A percentile compares a stretch with the other conserved stretches of the same genome.
Evolutionary conservation across 2,888 invertebrate genomes (phyloP).

Genomic region (Nymphalis c-album): DNA sequence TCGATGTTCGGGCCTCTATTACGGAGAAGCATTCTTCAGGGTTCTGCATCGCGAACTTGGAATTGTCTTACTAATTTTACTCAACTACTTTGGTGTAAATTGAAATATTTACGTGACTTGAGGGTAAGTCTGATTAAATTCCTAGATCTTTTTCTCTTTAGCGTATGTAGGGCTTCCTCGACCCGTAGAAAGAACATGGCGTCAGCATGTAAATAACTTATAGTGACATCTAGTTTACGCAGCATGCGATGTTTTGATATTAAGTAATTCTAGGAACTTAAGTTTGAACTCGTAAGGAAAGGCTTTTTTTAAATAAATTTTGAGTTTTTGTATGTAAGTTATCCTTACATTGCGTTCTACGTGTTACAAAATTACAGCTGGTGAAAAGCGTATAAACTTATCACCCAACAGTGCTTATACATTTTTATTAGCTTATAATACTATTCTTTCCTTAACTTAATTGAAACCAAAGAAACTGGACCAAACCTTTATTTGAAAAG

Average conservation of each 20-base stretch:
- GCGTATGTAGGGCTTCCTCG: conserved; percentile 66
- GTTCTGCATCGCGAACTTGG: conserved; percentile 86
- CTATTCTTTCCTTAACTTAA: background rate
- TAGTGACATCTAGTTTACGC: conserved; percentile 59
- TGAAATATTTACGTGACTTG: conserved; percentile 77
- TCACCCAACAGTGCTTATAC: conserved; percentile 28
- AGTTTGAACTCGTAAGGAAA: conserved; percentile 28
- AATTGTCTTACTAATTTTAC: conserved; percentile 83
- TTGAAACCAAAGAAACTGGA: background rate
- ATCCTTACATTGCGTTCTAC: conserved; percentile 15
- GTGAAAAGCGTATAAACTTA: conserved; percentile 31
- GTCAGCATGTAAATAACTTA: conserved; percentile 76
- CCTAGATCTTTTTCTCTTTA: conserved; percentile 47
- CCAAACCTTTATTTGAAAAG: background rate
- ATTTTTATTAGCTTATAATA: background rate
- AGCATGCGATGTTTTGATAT: conserved; percentile 41
- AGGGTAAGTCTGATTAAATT: conserved; percentile 69
- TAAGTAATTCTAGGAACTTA: conserved; percentile 30
- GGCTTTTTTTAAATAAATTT: conserved; percentile 3
- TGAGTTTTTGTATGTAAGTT: background rate
- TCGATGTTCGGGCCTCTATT: conserved; percentile 86
- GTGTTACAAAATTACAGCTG: conserved; percentile 42
- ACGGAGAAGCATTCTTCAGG: conserved; percentile 84
- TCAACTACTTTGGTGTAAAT: conserved; percentile 83
- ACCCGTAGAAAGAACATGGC: conserved; percentile 77